phyloP scores from a whole-genome alignment of 2,888 invertebrate genomes.

The Hirtodrosophila alboralis region DNA sequence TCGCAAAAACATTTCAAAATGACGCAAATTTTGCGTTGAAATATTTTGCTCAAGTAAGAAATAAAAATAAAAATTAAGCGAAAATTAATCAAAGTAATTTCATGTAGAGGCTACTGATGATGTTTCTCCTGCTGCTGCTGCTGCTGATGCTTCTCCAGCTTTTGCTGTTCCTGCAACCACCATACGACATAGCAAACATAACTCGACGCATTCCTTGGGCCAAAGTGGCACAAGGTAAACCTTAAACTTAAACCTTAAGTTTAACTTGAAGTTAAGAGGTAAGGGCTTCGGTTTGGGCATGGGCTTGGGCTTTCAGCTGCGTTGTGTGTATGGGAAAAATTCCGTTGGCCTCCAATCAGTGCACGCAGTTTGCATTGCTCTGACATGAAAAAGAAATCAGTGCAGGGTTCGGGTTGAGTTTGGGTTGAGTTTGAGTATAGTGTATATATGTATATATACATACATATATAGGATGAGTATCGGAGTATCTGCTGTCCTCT shows the following conservation, averaged over 20 bases:
- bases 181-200: slow-evolving; percentile 71
- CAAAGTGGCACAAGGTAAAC: slow-evolving; percentile 77
- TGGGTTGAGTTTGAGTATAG: slow-evolving; percentile 22
- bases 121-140: background rate
- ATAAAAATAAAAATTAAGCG: slow-evolving; percentile 80
- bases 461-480: slow-evolving; percentile 3
- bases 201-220: slow-evolving; percentile 68
- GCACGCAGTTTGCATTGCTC: slow-evolving; percentile 71
- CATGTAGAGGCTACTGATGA: slow-evolving; percentile 6
- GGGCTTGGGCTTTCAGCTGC: background rate
- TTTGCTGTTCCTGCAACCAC: slow-evolving; percentile 17
- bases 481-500: slow-evolving; percentile 33
- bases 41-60: slow-evolving; percentile 71
- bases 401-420: slow-evolving; percentile 59
- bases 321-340: slow-evolving; percentile 74
- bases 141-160: slow-evolving; percentile 3
- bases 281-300: slow-evolving; percentile 15
- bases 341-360: slow-evolving; percentile 77
- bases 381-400: slow-evolving; percentile 82
- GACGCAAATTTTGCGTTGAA: slow-evolving; percentile 65
- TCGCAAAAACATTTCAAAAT: slow-evolving; percentile 67
- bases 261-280: slow-evolving; percentile 14
- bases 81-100: slow-evolving; percentile 78
- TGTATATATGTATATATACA: slow-evolving; percentile 9
- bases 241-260: slow-evolving; percentile 17